Evolutionary conservation across 37 sponge, comb jelly and placozoan genomes (phyloP).

Genomic region (Bolinopsis microptera): DNA sequence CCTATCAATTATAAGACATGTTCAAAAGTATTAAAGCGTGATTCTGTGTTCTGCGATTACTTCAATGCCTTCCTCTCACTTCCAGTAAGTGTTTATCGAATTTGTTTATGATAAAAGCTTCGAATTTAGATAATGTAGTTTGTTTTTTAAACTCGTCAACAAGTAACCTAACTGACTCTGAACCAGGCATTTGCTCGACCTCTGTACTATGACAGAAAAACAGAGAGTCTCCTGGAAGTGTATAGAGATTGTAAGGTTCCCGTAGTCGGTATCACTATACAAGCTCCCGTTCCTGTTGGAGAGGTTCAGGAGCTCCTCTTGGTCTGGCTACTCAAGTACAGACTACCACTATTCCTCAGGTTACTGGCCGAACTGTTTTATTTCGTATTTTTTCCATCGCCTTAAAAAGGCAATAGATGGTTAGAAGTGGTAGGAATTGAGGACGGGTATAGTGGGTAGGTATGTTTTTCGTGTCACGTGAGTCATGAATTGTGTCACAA

Average conservation of each 20-base stretch:
- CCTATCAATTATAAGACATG: conserved; percentile 54
- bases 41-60: conserved; percentile 59
- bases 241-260: conserved; percentile 47
- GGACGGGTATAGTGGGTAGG: too few relatives aligned
- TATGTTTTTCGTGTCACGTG: too few relatives aligned
- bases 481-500: too few relatives aligned
- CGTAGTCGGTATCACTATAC: conserved; percentile 41
- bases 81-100: background rate
- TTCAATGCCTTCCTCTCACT: conserved; percentile 63
- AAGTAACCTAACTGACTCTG: too few relatives aligned
- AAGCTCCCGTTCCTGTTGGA: conserved; percentile 12
- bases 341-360: conserved; percentile 46
- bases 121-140: too few relatives aligned
- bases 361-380: too few relatives aligned
- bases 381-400: too few relatives aligned
- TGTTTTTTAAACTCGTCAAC: too few relatives aligned
- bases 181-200: conserved; percentile 59
- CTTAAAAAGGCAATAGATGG: too few relatives aligned
- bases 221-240: conserved; percentile 38
- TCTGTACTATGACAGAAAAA: conserved; percentile 36
- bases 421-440: too few relatives aligned
- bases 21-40: conserved; percentile 24
- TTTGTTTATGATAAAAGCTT: background rate
- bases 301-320: conserved; percentile 17
- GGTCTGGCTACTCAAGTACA: conserved; percentile 23